A percentile compares a stretch with the other conserved stretches of the same genome.
These are phyloP conservation scores for Dusona sp. DNA, from an alignment of 2,888 invertebrate species.

Conservation along the genomic window DNA sequence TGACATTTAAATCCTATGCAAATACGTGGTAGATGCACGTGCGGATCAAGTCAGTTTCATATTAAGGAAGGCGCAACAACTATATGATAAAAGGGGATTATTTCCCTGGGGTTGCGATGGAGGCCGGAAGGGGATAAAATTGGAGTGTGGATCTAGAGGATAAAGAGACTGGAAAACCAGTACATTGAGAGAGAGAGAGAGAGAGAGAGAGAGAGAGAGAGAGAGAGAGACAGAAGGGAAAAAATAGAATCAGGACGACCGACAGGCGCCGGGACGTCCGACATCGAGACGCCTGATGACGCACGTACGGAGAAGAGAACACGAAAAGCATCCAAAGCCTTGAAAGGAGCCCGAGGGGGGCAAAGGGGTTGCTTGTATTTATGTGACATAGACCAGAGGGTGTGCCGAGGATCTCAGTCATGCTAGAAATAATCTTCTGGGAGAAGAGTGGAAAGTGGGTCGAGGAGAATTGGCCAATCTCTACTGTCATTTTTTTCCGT, in stretches of 20 bases:
- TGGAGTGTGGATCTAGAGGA: conserved; percentile 12
- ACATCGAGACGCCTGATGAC: conserved; percentile 66
- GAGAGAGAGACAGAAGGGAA: not conserved
- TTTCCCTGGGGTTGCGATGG: conserved; percentile 40
- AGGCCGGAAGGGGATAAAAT: conserved; percentile 40
- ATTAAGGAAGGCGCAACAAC: conserved; percentile 49
- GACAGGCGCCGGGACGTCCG: conserved; percentile 69
- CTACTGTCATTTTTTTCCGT: conserved; percentile 40
- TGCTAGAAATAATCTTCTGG: conserved; percentile 22
- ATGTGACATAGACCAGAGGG: conserved; percentile 40
- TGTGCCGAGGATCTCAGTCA: conserved; percentile 52
- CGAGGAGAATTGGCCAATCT: conserved; percentile 59
- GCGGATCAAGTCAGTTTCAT: conserved; percentile 9
- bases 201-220: not conserved
- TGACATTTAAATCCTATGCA: conserved; percentile 74
- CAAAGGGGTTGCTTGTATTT: conserved; percentile 29
- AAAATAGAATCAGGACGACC: conserved; percentile 60
- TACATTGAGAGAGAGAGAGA: not conserved
- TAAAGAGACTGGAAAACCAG: conserved; percentile 47
- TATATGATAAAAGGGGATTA: conserved; percentile 36
- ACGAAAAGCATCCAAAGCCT: conserved; percentile 58
- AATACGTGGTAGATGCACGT: conserved; percentile 61
- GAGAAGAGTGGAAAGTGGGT: conserved; percentile 51
- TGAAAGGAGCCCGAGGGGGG: conserved; percentile 34
- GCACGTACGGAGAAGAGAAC: conserved; percentile 49